A percentile compares a stretch with the other conserved stretches of the same genome.
These are phyloP conservation scores for Steinernema scapterisci DNA, from an alignment of 2,888 invertebrate genomes.

Conservation along the genomic window DNA sequence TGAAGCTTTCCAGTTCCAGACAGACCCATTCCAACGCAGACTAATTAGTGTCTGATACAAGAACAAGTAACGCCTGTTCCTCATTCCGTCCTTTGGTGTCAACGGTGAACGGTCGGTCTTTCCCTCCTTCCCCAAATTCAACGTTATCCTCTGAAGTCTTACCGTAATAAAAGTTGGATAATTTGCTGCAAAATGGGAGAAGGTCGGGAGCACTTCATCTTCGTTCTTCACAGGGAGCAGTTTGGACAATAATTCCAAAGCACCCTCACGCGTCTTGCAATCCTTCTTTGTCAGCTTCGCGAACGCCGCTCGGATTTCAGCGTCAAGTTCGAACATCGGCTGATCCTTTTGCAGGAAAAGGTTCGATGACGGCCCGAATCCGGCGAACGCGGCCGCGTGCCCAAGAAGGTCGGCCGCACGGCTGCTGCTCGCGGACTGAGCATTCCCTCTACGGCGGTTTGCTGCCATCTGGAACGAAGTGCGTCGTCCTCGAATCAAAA, in stretches of 20 bases:
- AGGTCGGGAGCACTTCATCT: constrained; percentile 36
- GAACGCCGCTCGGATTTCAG: constrained; percentile 52
- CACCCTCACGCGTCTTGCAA: constrained; percentile 58
- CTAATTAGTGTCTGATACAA: too few relatives aligned
- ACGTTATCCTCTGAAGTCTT: too few relatives aligned
- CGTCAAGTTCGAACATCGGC: constrained; percentile 44
- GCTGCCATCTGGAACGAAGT: neutral
- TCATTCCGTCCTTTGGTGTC: too few relatives aligned
- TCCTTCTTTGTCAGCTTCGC: constrained; percentile 59
- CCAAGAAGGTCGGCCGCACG: constrained; percentile 46
- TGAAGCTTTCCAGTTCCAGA: too few relatives aligned
- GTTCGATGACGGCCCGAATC: constrained; percentile 33
- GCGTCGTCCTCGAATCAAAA: neutral
- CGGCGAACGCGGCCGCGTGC: constrained; percentile 39
- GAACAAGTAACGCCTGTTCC: too few relatives aligned
- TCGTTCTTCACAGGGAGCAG: constrained; percentile 9
- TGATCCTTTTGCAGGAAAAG: neutral
- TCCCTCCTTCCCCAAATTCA: too few relatives aligned
- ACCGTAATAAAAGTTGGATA: constrained; percentile 42
- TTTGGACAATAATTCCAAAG: constrained; percentile 5
- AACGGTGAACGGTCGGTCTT: too few relatives aligned
- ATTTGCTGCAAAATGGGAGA: constrained; percentile 35
- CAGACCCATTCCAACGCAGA: too few relatives aligned
- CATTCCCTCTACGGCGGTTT: neutral
- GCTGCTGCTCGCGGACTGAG: constrained; percentile 43